Conservation (phyloP, 2,888 invertebrate species). For the Mesoligia furuncula region DNA sequence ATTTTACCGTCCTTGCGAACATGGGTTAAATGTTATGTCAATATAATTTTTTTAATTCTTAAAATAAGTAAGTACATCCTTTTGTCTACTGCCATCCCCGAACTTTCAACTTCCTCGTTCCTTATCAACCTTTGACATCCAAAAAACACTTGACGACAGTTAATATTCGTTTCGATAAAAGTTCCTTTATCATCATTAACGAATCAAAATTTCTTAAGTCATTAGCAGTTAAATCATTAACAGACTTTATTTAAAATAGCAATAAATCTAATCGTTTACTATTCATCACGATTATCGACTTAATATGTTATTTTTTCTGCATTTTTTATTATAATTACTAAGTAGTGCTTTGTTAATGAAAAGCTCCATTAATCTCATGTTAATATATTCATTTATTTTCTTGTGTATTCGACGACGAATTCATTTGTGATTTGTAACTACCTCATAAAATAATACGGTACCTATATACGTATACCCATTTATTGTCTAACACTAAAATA, state of each 20-base stretch:
- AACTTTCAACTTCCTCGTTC: constrained; percentile 39
- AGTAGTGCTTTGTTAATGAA: constrained; percentile 23
- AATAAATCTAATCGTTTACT: constrained; percentile 12
- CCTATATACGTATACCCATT: too few species aligned
- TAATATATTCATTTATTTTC: constrained; percentile 1
- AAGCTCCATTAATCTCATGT: neutral
- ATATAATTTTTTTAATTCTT: neutral
- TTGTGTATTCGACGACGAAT: constrained; percentile 1
- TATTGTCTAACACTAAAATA: neutral
- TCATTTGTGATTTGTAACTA: constrained; percentile 24
- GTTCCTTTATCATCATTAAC: neutral
- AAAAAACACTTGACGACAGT: constrained; percentile 26
- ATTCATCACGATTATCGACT: constrained; percentile 13
- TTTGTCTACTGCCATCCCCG: constrained; percentile 28
- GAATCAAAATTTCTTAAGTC: neutral
- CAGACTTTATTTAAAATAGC: constrained; percentile 17
- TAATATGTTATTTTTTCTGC: constrained; percentile 18
- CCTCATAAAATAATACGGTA: neutral
- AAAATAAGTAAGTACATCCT: neutral
- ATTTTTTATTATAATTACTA: constrained; percentile 13
- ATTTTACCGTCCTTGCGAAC: neutral
- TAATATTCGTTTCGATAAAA: constrained; percentile 17
- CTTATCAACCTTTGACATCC: constrained; percentile 17
- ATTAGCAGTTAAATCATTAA: constrained; percentile 1
- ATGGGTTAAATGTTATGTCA: neutral